phyloP scores from a whole-genome alignment of 2,113 vertebrate species.

The Platysteira castanea region DNA sequence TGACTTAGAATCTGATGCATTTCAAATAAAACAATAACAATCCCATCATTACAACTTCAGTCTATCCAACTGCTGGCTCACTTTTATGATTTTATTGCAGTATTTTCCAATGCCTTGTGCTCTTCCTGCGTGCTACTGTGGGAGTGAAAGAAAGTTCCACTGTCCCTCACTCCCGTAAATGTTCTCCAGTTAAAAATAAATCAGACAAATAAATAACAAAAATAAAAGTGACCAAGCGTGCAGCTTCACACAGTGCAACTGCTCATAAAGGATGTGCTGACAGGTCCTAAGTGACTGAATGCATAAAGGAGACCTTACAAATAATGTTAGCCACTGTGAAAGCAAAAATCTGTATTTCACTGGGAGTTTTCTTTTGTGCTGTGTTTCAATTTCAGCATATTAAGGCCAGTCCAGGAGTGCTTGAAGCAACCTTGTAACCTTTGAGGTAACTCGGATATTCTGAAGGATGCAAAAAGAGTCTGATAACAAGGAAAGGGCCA shows the following conservation, averaged over 20 bases:
- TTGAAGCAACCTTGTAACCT: not conserved
- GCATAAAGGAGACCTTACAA: not conserved
- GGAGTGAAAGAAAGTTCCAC: not conserved
- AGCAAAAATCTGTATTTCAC: not conserved
- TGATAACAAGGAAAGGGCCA: not conserved
- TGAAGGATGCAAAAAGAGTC: not conserved
- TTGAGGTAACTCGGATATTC: not conserved
- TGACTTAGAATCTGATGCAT: not conserved
- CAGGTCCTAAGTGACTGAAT: not conserved
- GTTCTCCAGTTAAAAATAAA: not conserved
- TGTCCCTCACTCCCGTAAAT: not conserved
- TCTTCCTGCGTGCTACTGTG: not conserved
- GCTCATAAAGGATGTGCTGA: not conserved
- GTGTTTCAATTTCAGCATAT: not conserved
- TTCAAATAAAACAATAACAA: not conserved
- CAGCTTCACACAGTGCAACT: not conserved
- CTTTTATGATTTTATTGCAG: not conserved
- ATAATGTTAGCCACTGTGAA: not conserved
- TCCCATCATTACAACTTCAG: not conserved
- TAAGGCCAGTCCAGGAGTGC: not conserved
- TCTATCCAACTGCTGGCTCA: not conserved
- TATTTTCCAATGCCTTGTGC: not conserved
- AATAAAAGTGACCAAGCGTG: not conserved
- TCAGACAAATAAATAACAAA: not conserved
- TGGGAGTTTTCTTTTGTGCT: not conserved